Base-by-base conservation (phyloP, 2,888 invertebrate species). In the Hybos culiciformis region DNA sequence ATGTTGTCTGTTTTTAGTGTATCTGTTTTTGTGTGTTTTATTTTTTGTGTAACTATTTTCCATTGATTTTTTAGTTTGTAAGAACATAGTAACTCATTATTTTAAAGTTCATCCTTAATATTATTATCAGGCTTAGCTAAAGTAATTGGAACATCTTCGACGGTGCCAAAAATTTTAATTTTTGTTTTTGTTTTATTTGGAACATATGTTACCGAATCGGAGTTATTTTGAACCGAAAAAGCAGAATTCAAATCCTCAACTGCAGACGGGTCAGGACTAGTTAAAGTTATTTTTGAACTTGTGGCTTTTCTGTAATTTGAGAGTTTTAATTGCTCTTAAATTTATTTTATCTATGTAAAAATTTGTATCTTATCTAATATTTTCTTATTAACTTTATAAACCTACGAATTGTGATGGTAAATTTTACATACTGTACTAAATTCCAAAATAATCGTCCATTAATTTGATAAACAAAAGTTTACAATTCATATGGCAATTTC, bases 141-240 rank as follows among this genome's bases (percentile, higher is more conserved):
- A 32, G 14, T 32, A 42, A 61, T 53, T 39, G 56, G 53, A 42
- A 64, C 60, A 44, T 60, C 59, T 50, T 64, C 63, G 36, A 64
- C 62, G 33, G 61, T 61, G 42, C 65, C 65, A 44, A 63, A 50
- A 31, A 36, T 21, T 19, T 36, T 36, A 52, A 54, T 52, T 74
- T 67, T 62, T 84, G 84, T 57, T 81, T 80, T 7, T 44, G 47
- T 34, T 51, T 54, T 46, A 52, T 56, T 56, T 48, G 65, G 63
- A 53, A 58, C 56, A 43, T 62, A 67, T 46, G 60, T 61, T 43
- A 67, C 67, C 47, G 59, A 56, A 50, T 63, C 55, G 42, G 63
- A 60, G 46, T 60, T 51, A 52, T 59, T 67, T 51, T 55, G 55
- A 48, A 60, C 58, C 47, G 61, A 56, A 37, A 58, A 46, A 34